A percentile compares a stretch with the other conserved stretches of the same genome.
These are phyloP conservation scores for Castor canadensis DNA, from an alignment of 2,113 vertebrate species.

Conservation along the genomic window DNA sequence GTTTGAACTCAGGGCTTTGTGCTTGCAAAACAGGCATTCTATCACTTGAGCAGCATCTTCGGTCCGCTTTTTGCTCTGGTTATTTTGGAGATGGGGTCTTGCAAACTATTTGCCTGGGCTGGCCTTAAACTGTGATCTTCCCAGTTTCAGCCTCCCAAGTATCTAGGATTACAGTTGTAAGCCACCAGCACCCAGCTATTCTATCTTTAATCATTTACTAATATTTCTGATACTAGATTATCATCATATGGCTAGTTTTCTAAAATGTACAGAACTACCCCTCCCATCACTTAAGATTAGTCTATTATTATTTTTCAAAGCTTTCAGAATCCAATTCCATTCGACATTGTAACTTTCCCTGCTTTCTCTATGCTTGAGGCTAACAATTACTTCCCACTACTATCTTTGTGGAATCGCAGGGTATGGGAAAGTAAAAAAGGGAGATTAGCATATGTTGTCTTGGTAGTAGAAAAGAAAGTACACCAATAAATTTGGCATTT, in stretches of 20 bases:
- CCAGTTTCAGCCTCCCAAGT: no score
- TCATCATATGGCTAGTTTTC: neutral
- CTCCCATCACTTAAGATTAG: neutral
- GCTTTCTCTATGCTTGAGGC: neutral
- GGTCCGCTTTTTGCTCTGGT: no score
- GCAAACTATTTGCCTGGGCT: no score
- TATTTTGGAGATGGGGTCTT: no score
- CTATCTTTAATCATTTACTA: no score
- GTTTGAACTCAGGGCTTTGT: no score
- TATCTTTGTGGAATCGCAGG: constrained; percentile 14
- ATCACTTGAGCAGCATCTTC: no score
- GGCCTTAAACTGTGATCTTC: no score
- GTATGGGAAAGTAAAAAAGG: neutral
- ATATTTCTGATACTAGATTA: neutral
- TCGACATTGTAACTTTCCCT: neutral
- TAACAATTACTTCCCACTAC: neutral
- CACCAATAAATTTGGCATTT: neutral
- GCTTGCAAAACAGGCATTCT: no score
- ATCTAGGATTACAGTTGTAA: no score
- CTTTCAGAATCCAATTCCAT: neutral
- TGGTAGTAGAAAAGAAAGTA: neutral
- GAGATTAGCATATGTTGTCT: neutral
- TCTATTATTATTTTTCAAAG: neutral
- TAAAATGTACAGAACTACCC: neutral
- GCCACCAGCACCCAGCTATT: no score